phyloP scores from a whole-genome alignment of 2,888 invertebrate species.

The Pteria penguin region DNA sequence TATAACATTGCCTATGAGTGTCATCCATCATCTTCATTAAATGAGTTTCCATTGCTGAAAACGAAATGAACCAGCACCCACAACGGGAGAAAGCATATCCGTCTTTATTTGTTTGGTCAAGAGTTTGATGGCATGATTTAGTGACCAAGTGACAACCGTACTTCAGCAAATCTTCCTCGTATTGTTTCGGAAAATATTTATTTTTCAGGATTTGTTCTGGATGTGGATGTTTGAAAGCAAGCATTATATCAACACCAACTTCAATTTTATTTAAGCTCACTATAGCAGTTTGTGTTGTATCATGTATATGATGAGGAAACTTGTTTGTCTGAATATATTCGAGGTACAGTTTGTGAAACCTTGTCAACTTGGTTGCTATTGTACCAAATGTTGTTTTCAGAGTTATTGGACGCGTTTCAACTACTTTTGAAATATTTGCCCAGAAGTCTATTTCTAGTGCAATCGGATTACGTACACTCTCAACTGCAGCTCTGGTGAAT shows the following conservation, averaged over 20 bases:
- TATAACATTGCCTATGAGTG: neutral
- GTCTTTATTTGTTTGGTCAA: neutral
- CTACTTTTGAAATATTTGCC: neutral
- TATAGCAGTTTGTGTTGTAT: neutral
- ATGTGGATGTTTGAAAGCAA: slow-evolving; percentile 15
- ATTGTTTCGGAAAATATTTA: neutral
- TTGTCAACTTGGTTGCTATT: neutral
- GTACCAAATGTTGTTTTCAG: neutral
- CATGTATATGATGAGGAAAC: too few species aligned
- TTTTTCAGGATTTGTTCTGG: neutral
- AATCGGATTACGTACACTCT: neutral
- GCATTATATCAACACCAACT: slow-evolving; percentile 26
- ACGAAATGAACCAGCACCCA: slow-evolving; percentile 20
- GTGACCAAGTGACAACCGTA: slow-evolving; percentile 12
- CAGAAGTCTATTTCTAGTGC: slow-evolving; percentile 17
- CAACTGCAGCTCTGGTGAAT: neutral
- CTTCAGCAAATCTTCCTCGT: neutral
- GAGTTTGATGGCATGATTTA: slow-evolving; percentile 9
- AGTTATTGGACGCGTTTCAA: neutral
- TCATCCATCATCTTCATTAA: slow-evolving; percentile 14
- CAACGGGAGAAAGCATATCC: neutral
- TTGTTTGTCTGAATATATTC: neutral
- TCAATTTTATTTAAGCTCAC: neutral
- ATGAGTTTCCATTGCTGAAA: slow-evolving; percentile 16
- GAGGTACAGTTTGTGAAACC: neutral